Percentiles rank a stretch among this genome's conserved stretches.
Evolutionary conservation across 2,797 vertebrate species (phyloP).

Genomic region (Danio kyathit): DNA sequence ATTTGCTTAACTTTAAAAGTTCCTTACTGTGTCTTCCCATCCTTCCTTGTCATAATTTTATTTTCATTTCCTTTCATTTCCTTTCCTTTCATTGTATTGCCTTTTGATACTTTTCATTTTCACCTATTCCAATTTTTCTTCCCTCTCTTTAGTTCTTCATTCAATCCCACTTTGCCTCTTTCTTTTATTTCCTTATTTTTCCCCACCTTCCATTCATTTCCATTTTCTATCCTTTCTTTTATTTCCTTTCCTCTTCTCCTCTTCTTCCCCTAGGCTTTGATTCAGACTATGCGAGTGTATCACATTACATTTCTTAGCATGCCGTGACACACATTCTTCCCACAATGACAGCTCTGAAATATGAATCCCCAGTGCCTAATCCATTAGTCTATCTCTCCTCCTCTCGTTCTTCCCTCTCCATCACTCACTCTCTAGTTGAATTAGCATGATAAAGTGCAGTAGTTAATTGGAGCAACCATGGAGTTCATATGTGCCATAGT

Average conservation of each 20-base stretch:
- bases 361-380: constrained; percentile 66
- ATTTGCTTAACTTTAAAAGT: not conserved
- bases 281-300: constrained; percentile 59
- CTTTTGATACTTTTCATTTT: constrained; percentile 27
- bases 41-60: too few species aligned
- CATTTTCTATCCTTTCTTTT: constrained; percentile 58
- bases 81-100: not conserved
- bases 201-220: constrained; percentile 61
- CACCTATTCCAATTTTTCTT: constrained; percentile 75
- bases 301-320: constrained; percentile 54
- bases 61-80: not conserved
- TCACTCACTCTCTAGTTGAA: constrained; percentile 50
- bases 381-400: constrained; percentile 63
- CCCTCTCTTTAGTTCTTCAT: not conserved
- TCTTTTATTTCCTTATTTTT: constrained; percentile 69
- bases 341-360: constrained; percentile 67
- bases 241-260: constrained; percentile 11
- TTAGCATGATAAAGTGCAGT: constrained; percentile 67
- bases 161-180: constrained; percentile 21
- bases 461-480: constrained; percentile 66
- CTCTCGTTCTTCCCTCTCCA: constrained; percentile 40
- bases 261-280: constrained; percentile 10
- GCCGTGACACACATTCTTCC: constrained; percentile 62
- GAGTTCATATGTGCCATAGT: constrained; percentile 55
- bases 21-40: not conserved